These are phyloP conservation scores for Psilanteris sp. DNA, from an alignment of 1,140 invertebrate species.

Conservation along the genomic window DNA sequence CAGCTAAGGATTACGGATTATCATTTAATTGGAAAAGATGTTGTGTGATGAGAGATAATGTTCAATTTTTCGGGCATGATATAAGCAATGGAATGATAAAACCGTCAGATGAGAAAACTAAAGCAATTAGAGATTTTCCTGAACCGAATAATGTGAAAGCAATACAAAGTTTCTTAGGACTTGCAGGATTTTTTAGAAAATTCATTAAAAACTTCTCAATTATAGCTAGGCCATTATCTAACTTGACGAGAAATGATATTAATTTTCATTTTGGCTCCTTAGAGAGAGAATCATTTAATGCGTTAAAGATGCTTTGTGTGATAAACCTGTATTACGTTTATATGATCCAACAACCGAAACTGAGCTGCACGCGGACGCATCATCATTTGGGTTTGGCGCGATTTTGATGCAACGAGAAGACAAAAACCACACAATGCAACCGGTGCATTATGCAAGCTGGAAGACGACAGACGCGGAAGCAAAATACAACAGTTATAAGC, in stretches of 20 bases:
- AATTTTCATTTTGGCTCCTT: neutral
- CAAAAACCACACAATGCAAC: constrained; percentile 4
- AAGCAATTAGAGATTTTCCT: neutral
- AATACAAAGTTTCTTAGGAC: neutral
- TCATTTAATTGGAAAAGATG: neutral
- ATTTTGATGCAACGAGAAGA: constrained; percentile 4
- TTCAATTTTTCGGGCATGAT: too few species aligned
- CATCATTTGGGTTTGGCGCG: constrained; percentile 5
- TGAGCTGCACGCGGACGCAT: constrained; percentile 19
- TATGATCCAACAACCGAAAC: constrained; percentile 10
- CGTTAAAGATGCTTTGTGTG: constrained; percentile 7
- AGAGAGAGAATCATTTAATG: neutral
- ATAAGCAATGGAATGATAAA: neutral
- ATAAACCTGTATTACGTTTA: constrained; percentile 4
- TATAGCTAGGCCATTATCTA: constrained; percentile 2
- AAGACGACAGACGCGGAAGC: constrained; percentile 1
- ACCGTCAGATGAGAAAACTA: too few species aligned
- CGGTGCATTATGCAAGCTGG: neutral
- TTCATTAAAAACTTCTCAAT: neutral
- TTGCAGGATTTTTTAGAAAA: constrained; percentile 8
- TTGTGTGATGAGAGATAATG: neutral
- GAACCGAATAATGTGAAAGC: neutral
- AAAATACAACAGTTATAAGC: constrained; percentile 1
- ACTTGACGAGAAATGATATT: constrained; percentile 3
- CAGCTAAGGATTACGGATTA: neutral